Base-by-base conservation (phyloP, 2,888 invertebrate species). In the Trypoxylon attenuatum region DNA sequence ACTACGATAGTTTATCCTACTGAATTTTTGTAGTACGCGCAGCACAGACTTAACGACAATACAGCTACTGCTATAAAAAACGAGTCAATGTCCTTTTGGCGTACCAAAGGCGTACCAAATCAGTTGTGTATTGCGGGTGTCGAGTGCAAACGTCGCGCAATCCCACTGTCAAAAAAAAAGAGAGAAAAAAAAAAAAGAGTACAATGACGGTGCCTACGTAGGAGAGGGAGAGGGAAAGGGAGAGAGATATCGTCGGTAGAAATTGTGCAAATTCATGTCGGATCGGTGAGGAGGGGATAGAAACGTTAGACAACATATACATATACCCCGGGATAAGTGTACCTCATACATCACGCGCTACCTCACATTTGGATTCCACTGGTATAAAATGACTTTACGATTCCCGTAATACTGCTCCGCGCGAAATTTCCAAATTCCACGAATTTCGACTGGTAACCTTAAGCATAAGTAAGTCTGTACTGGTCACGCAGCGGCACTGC, bases 21-120 rank as follows among this genome's bases (percentile, higher is more conserved):
- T 51, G 65, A 57, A 72, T 73, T 74, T 65, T 65, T 72, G 66
- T 71, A 73, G 52, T 75, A 76, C 68, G 70, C 66, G 67, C 66
- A 73, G 70, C 68, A 77, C 60, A 69, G 71, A 73, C 56, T 69
- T 76, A 66, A 77, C 63, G 75, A 79, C 66, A 63, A 73, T 72
- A 66, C 58, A 72, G 53, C 33, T 60, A 66, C 19, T 59, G 67
- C 42, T 46, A 42, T 19, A 41, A 46, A 55, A 50, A 63, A n/a
- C n/a, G 39, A 45, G 29, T 39, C 52, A 50, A 51, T 57, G 54
- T 68, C 43, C 18, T 52, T 25, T 47, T 38, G 43, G 41, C 21
- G 15, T 57, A 38, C 53, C 33, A 29, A 13, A 56, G 45, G 42
- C 19, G 29, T 57, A 27, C 57, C 39, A 15, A 39, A 58, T 41